Base-by-base conservation (phyloP, 2,113 vertebrate species). In the Tupaia tana region DNA sequence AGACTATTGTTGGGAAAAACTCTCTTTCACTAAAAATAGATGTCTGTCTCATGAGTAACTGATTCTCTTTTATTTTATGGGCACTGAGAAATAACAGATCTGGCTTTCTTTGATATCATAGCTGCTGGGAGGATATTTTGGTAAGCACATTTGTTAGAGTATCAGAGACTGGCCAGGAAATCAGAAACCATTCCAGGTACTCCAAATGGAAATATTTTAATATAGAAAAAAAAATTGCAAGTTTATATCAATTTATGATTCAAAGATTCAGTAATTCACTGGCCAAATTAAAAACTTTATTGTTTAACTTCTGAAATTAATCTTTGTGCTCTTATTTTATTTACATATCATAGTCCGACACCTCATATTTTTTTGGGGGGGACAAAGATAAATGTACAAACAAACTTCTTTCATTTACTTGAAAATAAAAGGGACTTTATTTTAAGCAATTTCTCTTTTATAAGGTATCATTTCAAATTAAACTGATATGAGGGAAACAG, bases 351-450 rank as follows among this genome's bases (percentile, higher is more conserved):
- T 83, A 84, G 24, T 31, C 77, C 82, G 29, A 2, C 69, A 34
- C 31, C 9, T 69, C 64, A 14, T 81, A 71, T 89, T 80, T 16
- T 90, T 87, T 71, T 24, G 80, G 58, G 13, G 63, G 31, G 11
- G 64, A 79, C 91, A 43, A 7, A 58, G 70, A 75, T 70, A 90
- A 54, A 77, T 96, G 9, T 66, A 74, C 18, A 84, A 78, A 71
- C 0, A 95, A 92, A 59, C 54, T 79, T 52, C 27, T 81, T 86
- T 86, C 80, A 89, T 91, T 93, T 94, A 78, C 22, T 91, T 90
- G 71, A 22, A 91, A 90, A 80, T 27, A 84, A 93, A 85, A 81
- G 15, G 13, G 10, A 78, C 87, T 67, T 75, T 90, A 74, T 86
- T 94, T 75, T 70, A 93, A 95, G 22, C 9, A 84, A 63, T 63